Conservation (phyloP, 1,140 invertebrate species). For the Polypedilum vanderplanki region DNA sequence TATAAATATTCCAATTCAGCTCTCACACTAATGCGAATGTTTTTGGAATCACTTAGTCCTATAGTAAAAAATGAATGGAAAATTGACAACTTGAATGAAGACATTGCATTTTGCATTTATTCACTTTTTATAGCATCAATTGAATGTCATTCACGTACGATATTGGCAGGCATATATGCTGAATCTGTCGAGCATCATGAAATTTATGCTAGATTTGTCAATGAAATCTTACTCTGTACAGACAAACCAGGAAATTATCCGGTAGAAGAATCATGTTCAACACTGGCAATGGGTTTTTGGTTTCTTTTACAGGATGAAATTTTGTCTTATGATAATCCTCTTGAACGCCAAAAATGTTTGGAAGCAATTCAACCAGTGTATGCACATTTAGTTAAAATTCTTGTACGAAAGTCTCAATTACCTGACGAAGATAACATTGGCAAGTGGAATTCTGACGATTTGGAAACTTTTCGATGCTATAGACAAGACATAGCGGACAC, state of each 20-base stretch:
- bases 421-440: conserved; percentile 41
- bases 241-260: conserved; percentile 75
- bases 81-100: conserved; percentile 43
- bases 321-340: conserved; percentile 36
- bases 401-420: conserved; percentile 41
- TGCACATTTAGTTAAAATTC: conserved; percentile 40
- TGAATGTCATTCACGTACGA: conserved; percentile 57
- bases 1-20: conserved; percentile 48
- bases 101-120: conserved; percentile 52
- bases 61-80: conserved; percentile 43
- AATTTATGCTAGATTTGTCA: conserved; percentile 45
- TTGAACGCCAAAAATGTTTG: conserved; percentile 39
- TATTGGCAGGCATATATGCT: conserved; percentile 49
- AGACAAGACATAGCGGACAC: conserved; percentile 86
- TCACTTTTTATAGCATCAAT: conserved; percentile 55
- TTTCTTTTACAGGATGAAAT: conserved; percentile 66
- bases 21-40: conserved; percentile 47
- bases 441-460: conserved; percentile 58
- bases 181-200: conserved; percentile 42
- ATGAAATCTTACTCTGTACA: conserved; percentile 61
- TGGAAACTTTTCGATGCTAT: conserved; percentile 81
- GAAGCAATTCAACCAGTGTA: conserved; percentile 42
- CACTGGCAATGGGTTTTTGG: conserved; percentile 83
- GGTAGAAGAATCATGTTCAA: conserved; percentile 73
- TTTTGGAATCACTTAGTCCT: conserved; percentile 38